Base-by-base conservation (phyloP, 2,113 vertebrate genomes). In the Hipposideros armiger region DNA sequence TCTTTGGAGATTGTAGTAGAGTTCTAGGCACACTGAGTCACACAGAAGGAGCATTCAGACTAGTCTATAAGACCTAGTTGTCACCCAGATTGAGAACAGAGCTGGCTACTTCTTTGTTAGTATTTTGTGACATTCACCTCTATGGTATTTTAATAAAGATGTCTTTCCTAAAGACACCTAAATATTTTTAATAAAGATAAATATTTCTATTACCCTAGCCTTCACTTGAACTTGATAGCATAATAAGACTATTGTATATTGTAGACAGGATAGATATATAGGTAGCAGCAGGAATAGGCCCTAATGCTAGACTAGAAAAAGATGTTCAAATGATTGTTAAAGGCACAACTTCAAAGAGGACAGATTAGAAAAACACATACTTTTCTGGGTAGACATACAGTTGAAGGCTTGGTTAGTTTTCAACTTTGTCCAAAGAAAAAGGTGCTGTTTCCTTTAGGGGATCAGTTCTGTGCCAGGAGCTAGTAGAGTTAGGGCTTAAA, bases 311-410 rank as follows among this genome's bases (percentile, higher is more conserved):
- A 3, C 11, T 69, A 74, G 15, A 36, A 72, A 73, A 94, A 74
- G 36, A 90, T 74, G 73, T 36, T 87, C n/a, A 95, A 77, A 80
- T 11, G 19, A 66, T 95, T 84, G 91, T 95, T 81, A 88, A 96
- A 74, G 86, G 60, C 67, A 76, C 32, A 74, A 0, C 32, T 95
- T 93, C 32, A 90, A 93, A 66, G 9, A 87, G 10, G 67, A 81
- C 36, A 78, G 73, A 69, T 60, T 56, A 84, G 11, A 40, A 93
- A 91, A 95, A 84, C 54, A 19, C 2, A 76, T 32, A 91, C 50
- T 4, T 70, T 62, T 62, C 52, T 77, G 15, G 66, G 19, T 24
- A 52, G 60, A 84, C 11, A 84, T 32, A 78, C 1, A 80, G n/a
- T 40, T 90, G 52, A 97, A 95, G 24, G 13, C 32, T 91, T 87